phyloP scores from a whole-genome alignment of 1,140 invertebrate genomes.

The Psix sp. region DNA sequence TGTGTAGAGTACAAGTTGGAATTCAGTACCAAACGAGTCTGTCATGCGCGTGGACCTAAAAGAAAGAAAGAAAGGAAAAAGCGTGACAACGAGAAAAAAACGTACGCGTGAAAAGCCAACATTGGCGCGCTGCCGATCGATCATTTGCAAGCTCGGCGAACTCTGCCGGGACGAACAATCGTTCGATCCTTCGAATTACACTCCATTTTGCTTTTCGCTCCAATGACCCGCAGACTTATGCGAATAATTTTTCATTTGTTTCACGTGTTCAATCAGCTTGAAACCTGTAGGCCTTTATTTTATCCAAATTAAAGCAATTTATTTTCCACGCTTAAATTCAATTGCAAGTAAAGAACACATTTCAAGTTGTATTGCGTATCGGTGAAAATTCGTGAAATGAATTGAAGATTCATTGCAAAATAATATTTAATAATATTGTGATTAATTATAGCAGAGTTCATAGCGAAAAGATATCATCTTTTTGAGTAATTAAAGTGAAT shows the following conservation, averaged over 20 bases:
- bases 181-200: constrained; percentile 25
- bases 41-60: constrained; percentile 37
- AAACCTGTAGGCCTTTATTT: background rate
- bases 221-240: background rate
- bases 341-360: no score
- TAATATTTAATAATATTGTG: no score
- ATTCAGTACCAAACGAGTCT: constrained; percentile 44
- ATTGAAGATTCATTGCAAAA: no score
- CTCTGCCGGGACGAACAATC: constrained; percentile 30
- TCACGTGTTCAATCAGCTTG: background rate
- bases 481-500: constrained; percentile 18
- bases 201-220: constrained; percentile 8
- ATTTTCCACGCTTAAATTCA: no score
- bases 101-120: constrained; percentile 34
- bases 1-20: constrained; percentile 36
- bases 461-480: no score
- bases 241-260: background rate
- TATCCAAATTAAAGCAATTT: background rate
- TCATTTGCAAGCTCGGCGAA: constrained; percentile 23
- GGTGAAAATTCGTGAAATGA: no score
- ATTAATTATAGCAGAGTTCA: no score
- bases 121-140: constrained; percentile 39
- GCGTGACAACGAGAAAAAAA: constrained; percentile 12
- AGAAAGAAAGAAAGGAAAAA: constrained; percentile 19
- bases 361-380: no score